phyloP scores from a whole-genome alignment of 2,888 invertebrate genomes.

The Crioceris asparagi region DNA sequence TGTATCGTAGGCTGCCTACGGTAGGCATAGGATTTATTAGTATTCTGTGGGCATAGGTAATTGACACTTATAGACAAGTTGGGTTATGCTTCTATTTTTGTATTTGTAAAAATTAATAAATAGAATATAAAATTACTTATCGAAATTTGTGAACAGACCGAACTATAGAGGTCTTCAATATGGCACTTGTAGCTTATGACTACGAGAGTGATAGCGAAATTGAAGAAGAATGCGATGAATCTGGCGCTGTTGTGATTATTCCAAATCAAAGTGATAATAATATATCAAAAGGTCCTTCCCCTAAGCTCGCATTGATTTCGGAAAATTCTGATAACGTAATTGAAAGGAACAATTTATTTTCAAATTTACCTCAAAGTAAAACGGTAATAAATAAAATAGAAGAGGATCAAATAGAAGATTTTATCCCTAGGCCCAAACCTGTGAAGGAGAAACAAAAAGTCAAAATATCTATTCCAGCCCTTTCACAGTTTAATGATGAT shows the following conservation, averaged over 20 bases:
- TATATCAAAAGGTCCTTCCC: background rate
- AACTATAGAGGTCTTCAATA: too few relatives aligned
- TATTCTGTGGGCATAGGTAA: too few relatives aligned
- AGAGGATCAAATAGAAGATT: constrained; percentile 29
- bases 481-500: constrained; percentile 24
- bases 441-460: constrained; percentile 25
- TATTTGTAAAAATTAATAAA: too few relatives aligned
- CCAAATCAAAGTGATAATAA: background rate
- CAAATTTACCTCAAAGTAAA: constrained; percentile 24
- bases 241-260: constrained; percentile 6
- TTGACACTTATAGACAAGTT: too few relatives aligned
- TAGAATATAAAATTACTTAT: too few relatives aligned
- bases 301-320: background rate
- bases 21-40: too few relatives aligned
- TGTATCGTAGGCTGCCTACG: too few relatives aligned
- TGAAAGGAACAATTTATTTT: constrained; percentile 16
- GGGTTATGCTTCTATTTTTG: too few relatives aligned
- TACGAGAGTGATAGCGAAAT: constrained; percentile 24
- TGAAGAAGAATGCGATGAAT: constrained; percentile 20
- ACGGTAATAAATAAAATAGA: constrained; percentile 11
- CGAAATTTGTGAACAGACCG: too few relatives aligned
- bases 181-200: constrained; percentile 30
- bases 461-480: constrained; percentile 28
- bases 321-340: background rate
- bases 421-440: constrained; percentile 26